phyloP scores from a whole-genome alignment of 1,140 invertebrate species.

The Panonychus citri region DNA sequence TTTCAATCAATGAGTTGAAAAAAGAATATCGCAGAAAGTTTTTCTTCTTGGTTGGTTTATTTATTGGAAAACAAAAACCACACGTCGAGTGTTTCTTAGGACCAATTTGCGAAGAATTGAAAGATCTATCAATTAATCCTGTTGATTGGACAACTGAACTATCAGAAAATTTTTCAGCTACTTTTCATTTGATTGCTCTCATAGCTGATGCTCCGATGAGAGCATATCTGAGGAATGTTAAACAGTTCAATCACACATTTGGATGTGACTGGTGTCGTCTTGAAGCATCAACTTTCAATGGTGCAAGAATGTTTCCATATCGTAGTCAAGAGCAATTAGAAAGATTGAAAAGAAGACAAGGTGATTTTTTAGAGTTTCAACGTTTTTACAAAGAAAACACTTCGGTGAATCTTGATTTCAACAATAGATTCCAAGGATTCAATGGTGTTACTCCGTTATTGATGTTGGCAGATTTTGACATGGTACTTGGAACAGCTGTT shows the following conservation, averaged over 20 bases:
- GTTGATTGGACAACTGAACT: neutral
- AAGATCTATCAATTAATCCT: neutral
- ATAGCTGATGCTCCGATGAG: neutral
- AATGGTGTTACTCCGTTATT: neutral
- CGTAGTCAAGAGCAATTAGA: neutral
- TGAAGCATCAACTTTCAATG: neutral
- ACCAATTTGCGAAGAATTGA: neutral
- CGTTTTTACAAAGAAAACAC: neutral
- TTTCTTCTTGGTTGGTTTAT: neutral
- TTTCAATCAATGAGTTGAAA: neutral
- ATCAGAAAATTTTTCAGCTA: neutral
- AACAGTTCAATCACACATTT: neutral
- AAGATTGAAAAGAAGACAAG: neutral
- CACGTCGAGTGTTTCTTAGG: neutral
- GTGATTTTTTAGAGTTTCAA: neutral
- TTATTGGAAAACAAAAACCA: neutral
- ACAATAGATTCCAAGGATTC: neutral
- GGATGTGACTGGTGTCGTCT: neutral
- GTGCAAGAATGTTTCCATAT: neutral
- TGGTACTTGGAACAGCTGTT: neutral
- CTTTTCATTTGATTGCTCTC: neutral
- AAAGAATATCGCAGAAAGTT: neutral
- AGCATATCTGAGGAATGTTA: neutral
- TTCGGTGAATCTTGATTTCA: neutral
- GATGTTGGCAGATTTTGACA: neutral